Percentiles rank a stretch among this genome's conserved stretches.
These are phyloP conservation scores for Drosophila mimetica DNA, from an alignment of 2,888 invertebrate species.

Conservation along the genomic window DNA sequence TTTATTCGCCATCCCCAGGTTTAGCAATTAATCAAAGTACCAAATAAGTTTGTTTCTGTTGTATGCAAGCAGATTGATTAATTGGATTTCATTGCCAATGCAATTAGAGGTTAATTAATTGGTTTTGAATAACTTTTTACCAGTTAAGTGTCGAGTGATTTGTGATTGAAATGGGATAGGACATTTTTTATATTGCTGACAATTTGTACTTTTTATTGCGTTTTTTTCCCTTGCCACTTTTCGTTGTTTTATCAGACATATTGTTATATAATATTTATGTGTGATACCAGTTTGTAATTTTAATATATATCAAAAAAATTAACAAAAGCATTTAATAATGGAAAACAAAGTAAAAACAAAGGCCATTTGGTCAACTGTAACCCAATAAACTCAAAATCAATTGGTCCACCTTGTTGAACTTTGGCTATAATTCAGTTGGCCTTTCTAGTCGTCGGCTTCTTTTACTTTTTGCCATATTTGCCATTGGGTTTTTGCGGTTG, in stretches of 20 bases:
- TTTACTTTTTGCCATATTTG: constrained; percentile 32
- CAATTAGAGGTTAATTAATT: constrained; percentile 74
- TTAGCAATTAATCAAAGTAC: constrained; percentile 68
- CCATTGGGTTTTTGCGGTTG: constrained; percentile 51
- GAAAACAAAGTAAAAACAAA: neutral
- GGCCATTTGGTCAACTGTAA: neutral
- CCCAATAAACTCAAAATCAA: constrained; percentile 1
- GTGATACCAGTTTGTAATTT: neutral
- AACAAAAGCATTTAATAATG: neutral
- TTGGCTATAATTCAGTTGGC: constrained; percentile 11
- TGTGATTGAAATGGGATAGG: neutral
- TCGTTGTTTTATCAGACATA: too few relatives aligned
- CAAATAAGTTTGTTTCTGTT: constrained; percentile 48
- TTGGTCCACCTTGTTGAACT: constrained; percentile 13
- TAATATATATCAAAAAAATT: neutral
- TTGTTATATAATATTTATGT: neutral
- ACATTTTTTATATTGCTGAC: neutral
- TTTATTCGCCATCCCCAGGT: constrained; percentile 37
- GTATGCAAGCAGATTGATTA: constrained; percentile 59
- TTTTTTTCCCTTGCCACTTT: too few relatives aligned
- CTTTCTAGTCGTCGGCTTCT: constrained; percentile 4
- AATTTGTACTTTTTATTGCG: neutral
- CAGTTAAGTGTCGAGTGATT: constrained; percentile 10
- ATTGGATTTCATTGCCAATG: constrained; percentile 63
- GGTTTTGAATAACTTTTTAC: constrained; percentile 41